Evolutionary conservation across 1,140 invertebrate species (phyloP).

Genomic region (Bombus breviceps): DNA sequence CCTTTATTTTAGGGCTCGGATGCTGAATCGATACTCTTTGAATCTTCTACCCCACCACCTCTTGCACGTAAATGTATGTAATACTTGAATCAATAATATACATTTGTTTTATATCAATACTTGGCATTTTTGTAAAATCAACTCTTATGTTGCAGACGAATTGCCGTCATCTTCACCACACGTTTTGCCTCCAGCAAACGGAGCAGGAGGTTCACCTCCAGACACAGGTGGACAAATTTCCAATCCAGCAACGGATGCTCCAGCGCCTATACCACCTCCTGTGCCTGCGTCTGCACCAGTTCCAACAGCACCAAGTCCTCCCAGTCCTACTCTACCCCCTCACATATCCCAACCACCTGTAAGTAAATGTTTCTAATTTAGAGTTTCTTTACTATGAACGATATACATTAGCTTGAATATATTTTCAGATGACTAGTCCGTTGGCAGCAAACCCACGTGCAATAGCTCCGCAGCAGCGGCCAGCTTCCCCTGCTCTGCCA

Average conservation of each 20-base stretch:
- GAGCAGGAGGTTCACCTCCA: slow-evolving; percentile 81
- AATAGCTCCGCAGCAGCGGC: slow-evolving; percentile 81
- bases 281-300: slow-evolving; percentile 81
- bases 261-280: slow-evolving; percentile 81
- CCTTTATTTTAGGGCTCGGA: slow-evolving; percentile 85
- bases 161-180: slow-evolving; percentile 83
- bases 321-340: slow-evolving; percentile 81
- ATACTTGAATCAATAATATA: background rate
- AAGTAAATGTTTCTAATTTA: slow-evolving; percentile 62
- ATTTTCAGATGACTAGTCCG: slow-evolving; percentile 82
- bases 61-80: slow-evolving; percentile 84
- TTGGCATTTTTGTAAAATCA: background rate
- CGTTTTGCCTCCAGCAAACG: slow-evolving; percentile 83
- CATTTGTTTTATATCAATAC: background rate
- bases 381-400: background rate
- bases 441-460: slow-evolving; percentile 82
- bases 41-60: slow-evolving; percentile 85
- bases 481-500: slow-evolving; percentile 79
- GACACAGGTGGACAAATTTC: slow-evolving; percentile 82
- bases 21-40: slow-evolving; percentile 90
- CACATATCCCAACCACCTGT: slow-evolving; percentile 83
- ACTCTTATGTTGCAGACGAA: slow-evolving; percentile 73
- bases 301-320: slow-evolving; percentile 81
- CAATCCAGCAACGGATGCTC: slow-evolving; percentile 81
- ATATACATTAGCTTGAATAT: background rate